Evolutionary conservation across 2,113 vertebrate genomes (phyloP).

Genomic region (Gasterosteus nipponicus): DNA sequence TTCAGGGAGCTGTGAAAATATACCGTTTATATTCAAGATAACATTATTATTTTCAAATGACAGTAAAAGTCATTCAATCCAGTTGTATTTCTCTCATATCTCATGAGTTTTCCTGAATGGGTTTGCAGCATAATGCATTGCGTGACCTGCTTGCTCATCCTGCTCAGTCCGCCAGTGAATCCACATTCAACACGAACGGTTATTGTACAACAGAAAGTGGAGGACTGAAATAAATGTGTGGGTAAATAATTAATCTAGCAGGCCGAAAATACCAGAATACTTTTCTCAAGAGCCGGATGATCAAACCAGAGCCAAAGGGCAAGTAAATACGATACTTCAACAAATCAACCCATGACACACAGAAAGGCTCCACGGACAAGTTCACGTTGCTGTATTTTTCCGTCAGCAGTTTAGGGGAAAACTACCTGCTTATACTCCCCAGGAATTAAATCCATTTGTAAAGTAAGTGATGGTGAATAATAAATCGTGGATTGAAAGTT

Average conservation of each 20-base stretch:
- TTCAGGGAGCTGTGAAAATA: neutral
- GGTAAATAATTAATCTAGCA: neutral
- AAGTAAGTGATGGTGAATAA: neutral
- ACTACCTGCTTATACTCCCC: neutral
- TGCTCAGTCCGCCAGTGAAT: neutral
- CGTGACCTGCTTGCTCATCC: neutral
- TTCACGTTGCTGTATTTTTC: too few relatives aligned
- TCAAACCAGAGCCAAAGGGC: neutral
- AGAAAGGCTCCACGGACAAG: neutral
- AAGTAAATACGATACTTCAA: neutral
- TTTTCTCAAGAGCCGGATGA: neutral
- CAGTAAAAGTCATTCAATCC: neutral
- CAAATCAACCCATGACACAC: neutral
- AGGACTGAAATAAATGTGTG: neutral
- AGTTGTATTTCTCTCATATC: neutral
- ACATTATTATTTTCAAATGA: neutral
- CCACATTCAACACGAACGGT: neutral
- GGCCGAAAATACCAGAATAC: neutral
- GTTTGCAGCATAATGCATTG: neutral
- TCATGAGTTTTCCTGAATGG: neutral
- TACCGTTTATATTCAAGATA: neutral
- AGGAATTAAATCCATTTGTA: neutral
- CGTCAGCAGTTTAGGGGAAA: neutral
- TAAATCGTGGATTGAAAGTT: too few relatives aligned
- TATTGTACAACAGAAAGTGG: neutral